phyloP scores from a whole-genome alignment of 2,113 vertebrate genomes.

The Corythaeola cristata region DNA sequence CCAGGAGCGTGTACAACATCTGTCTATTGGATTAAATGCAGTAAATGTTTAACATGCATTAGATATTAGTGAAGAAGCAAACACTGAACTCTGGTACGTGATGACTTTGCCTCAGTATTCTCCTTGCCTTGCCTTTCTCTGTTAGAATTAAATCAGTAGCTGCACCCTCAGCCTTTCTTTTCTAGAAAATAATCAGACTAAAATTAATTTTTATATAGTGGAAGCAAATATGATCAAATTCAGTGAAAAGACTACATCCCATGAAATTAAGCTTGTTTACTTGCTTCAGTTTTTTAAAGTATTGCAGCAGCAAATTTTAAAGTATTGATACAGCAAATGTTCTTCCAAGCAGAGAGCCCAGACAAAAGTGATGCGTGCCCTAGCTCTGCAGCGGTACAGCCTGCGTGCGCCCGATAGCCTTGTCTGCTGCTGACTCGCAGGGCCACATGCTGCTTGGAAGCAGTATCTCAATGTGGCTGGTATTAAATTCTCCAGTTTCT shows the following conservation, averaged over 20 bases:
- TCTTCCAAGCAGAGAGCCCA: neutral
- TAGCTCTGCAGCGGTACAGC: neutral
- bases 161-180: neutral
- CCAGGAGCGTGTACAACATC: neutral
- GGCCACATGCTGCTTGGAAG: neutral
- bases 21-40: neutral
- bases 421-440: neutral
- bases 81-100: neutral
- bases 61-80: neutral
- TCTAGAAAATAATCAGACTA: neutral
- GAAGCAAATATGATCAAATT: neutral
- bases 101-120: neutral
- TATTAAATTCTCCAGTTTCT: neutral
- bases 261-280: constrained; percentile 38
- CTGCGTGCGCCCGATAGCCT: neutral
- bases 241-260: neutral
- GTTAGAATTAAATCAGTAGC: neutral
- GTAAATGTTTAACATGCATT: neutral
- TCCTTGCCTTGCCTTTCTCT: neutral
- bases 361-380: neutral
- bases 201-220: neutral
- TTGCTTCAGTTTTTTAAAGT: neutral
- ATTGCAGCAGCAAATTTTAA: neutral
- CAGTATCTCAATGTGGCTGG: neutral
- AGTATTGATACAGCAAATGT: neutral